phyloP scores from a whole-genome alignment of 2,113 vertebrate genomes.

The Acrocephalus arundinaceus region DNA sequence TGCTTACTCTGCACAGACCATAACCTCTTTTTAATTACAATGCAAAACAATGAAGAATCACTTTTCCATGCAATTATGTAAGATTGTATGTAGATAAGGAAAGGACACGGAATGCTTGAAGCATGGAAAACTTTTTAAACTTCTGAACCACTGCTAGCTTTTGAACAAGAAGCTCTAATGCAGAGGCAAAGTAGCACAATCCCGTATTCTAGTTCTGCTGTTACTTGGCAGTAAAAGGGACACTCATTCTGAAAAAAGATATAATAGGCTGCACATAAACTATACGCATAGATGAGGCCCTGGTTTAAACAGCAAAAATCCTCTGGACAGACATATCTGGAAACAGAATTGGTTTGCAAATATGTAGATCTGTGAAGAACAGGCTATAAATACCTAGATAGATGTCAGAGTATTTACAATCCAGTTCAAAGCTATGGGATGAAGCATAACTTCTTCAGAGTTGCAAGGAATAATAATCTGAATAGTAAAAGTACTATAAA shows the following conservation, averaged over 20 bases:
- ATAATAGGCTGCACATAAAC: background rate
- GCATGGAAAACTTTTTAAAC: background rate
- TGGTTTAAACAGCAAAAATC: background rate
- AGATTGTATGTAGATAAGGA: background rate
- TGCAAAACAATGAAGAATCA: rapidly evolving
- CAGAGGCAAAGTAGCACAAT: background rate
- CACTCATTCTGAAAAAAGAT: background rate
- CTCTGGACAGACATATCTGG: background rate
- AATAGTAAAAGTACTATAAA: background rate
- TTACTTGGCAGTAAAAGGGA: background rate
- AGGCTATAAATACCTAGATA: background rate
- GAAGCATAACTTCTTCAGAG: background rate
- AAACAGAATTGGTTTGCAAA: background rate
- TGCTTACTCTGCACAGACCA: background rate
- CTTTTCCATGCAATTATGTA: background rate
- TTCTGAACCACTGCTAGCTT: background rate
- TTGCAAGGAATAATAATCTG: background rate
- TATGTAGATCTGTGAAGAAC: background rate
- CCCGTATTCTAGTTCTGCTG: background rate
- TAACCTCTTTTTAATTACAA: background rate
- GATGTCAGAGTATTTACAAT: background rate
- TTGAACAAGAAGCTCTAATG: background rate
- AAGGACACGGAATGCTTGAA: background rate
- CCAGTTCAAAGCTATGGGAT: background rate
- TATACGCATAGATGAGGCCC: background rate